These are phyloP conservation scores for Pollimyrus isidori DNA, from an alignment of 2,113 vertebrate genomes.

Conservation along the genomic window DNA sequence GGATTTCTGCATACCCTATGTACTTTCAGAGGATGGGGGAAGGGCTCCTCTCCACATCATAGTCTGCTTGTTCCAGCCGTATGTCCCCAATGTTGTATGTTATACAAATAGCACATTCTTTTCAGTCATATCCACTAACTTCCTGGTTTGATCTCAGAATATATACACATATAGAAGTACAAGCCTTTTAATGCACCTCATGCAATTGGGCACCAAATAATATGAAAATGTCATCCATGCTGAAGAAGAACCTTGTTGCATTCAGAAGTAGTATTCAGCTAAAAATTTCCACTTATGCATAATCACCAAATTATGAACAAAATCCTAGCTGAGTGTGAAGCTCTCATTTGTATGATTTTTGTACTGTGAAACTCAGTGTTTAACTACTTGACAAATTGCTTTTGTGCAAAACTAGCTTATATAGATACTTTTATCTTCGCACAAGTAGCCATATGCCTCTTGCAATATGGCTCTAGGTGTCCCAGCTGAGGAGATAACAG, in stretches of 20 bases:
- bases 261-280: not conserved
- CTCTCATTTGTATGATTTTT: not conserved
- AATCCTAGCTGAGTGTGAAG: not conserved
- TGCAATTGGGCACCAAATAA: not conserved
- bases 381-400: not conserved
- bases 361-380: not conserved
- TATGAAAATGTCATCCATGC: not conserved
- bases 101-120: not conserved
- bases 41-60: not conserved
- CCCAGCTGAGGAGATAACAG: not conserved
- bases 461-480: not conserved
- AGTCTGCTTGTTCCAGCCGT: not conserved
- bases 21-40: not conserved
- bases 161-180: not conserved
- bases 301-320: not conserved
- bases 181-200: not conserved
- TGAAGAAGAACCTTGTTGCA: not conserved
- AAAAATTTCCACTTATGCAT: not conserved
- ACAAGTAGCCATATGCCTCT: not conserved
- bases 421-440: not conserved
- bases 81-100: not conserved
- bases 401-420: not conserved
- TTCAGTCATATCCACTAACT: not conserved
- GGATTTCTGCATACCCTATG: not conserved
- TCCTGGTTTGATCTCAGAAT: constrained; percentile 5